Evolutionary conservation across 1,140 invertebrate species (phyloP), one percentile per base, ranked within the genome.

Genomic region (Himalopsyche phryganea): DNA sequence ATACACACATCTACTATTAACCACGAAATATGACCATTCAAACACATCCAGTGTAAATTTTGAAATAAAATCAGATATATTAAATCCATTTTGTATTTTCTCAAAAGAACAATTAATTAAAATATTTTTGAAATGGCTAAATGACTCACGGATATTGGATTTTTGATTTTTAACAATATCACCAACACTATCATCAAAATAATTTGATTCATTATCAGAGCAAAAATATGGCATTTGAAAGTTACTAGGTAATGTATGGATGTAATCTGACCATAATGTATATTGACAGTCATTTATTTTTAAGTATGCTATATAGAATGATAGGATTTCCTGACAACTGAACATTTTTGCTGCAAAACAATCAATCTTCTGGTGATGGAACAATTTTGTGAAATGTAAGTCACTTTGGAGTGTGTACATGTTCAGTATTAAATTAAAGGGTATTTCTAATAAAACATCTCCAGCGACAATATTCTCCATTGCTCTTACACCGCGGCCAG

Each of bases 1-100:
- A 40, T 63, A 63, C 15, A 63, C 55, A 50, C 60, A 63, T 38
- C 60, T 32, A 45, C 44, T 63, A 38, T 63, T 63, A 2, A 63
- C 55, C 19, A 50, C 40, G 54, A 63, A 63, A 54, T 63, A 63
- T 11, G 60, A 35, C 60, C 60, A 63, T n/a, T 47, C 50, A 28
- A 54, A 63, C 19, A 54, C 6, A 6, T 57, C 36, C 3, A 63
- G 23, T 32, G 50, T 44, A 49, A 61, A 58, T 14, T 28, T 32
- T 6, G 40, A 20, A 56, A 48, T 7, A 14, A 53, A 38, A 14
- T 20, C 35, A 28, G 5, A 38, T 44, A 46, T 38, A 14, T 15
- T 14, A 20, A 20, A 10, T 14, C 36, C 33, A 19, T 32, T 3
- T 28, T 28, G 4, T 5, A 28, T 9, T 3, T 28, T 28, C 23